Conservation (phyloP, 2,797 vertebrate genomes). For the Enteromius trimaculatus region DNA sequence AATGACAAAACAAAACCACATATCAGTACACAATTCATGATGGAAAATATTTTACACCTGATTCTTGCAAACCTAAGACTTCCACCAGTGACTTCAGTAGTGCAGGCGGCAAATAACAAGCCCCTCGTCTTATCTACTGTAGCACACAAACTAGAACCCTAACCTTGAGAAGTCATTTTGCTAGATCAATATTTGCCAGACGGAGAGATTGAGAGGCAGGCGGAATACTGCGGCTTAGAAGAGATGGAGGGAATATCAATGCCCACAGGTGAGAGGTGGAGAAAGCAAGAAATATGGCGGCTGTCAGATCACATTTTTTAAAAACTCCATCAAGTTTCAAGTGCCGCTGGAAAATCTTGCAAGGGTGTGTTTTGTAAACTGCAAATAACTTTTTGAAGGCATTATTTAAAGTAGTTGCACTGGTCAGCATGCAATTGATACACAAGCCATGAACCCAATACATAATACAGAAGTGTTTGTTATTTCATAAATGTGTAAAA, state of each 20-base stretch:
- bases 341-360: conserved; percentile 25
- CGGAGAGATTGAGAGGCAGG: conserved; percentile 47
- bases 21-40: background rate
- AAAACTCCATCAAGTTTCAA: conserved; percentile 30
- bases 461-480: conserved; percentile 15
- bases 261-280: conserved; percentile 44
- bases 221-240: conserved; percentile 34
- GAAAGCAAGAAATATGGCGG: conserved; percentile 48
- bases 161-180: conserved; percentile 65
- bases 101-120: background rate
- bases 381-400: conserved; percentile 28
- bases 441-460: background rate
- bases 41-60: conserved; percentile 19
- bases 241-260: conserved; percentile 48
- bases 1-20: conserved; percentile 11
- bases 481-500: conserved; percentile 9
- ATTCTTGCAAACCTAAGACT: conserved; percentile 8
- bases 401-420: conserved; percentile 18
- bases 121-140: conserved; percentile 54
- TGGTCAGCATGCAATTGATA: conserved; percentile 15
- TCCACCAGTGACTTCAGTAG: conserved; percentile 6
- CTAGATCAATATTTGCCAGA: conserved; percentile 57
- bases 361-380: conserved; percentile 19
- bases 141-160: conserved; percentile 32
- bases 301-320: conserved; percentile 42